Evolutionary conservation across 2,888 invertebrate genomes (phyloP), one percentile per base, ranked within the genome.

Genomic region (Tolmerus cingulatus): DNA sequence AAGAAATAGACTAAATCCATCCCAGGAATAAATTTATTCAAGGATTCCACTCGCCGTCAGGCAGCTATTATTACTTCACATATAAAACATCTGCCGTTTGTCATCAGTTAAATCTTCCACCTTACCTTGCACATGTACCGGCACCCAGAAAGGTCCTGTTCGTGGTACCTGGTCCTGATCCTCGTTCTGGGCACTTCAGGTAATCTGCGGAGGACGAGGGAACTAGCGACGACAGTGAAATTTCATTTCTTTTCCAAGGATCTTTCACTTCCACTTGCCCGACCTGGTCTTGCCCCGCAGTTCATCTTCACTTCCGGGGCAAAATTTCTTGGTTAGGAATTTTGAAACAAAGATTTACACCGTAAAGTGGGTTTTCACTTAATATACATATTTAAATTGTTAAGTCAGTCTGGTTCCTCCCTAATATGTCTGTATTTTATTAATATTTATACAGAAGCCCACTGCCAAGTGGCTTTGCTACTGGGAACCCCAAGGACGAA

Each of bases 381-480:
- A 88, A 88, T 88, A 88, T 88, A 87, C 88, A 88, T 88, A 87
- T 88, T 88, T 87, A 87, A 88, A 88, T 88, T 88, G 40, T 79
- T 74, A 85, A 74, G 55, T 87, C 55, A 23, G 37, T 23, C 37
- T 27, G 19, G 74, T 14, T 43, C 77, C 37, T 76, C 16, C 27
- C 43, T 57, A 79, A 57, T 43, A 82, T 43, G 85, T 74, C 37
- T 88, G 87, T 85, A 74, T 87, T 87, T 88, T 88, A 86, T 88
- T 87, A 88, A 88, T 87, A 88, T 88, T 88, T 88, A 88, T 88
- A 66, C 74, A 74, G 37, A 34, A 46, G n/a, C 43, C 51, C 27
- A 23, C 19, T 66, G 74, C 19, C 27, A 74, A 74, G 43, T 16
- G 30, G 66, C 27, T 57, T 57, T 23, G 23, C 57, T 66, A 3